These are phyloP conservation scores for Phallusia fumigata DNA, from an alignment of 23 tunicate genomes.

Conservation along the genomic window DNA sequence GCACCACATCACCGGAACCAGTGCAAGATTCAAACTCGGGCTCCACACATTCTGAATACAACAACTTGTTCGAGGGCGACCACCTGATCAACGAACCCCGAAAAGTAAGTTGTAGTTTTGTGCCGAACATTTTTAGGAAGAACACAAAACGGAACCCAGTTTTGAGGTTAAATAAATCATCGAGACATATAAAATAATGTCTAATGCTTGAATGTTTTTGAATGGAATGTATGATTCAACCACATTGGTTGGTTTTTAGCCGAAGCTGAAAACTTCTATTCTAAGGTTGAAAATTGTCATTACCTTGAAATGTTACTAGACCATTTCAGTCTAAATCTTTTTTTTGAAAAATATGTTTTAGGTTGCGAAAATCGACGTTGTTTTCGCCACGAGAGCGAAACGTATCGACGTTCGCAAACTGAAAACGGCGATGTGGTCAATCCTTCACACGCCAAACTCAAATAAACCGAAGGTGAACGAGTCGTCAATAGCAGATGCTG, in stretches of 20 bases:
- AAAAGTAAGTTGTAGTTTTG: conserved; percentile 37
- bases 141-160: no score
- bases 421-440: conserved; percentile 72
- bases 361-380: conserved; percentile 67
- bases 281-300: no score
- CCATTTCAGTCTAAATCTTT: no score
- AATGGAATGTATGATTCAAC: no score
- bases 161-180: no score
- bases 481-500: background rate
- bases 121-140: no score
- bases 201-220: no score
- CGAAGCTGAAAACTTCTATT: no score
- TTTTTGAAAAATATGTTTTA: conserved; percentile 15
- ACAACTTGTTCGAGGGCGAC: conserved; percentile 66
- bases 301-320: no score
- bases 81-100: conserved; percentile 63
- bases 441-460: conserved; percentile 3
- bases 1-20: conserved; percentile 19
- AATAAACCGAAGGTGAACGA: background rate
- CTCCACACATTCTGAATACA: conserved; percentile 22
- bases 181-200: no score
- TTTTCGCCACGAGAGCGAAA: conserved; percentile 74
- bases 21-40: background rate
- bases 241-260: no score
- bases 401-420: conserved; percentile 66